phyloP scores from a whole-genome alignment of 2,888 invertebrate genomes.

The Eupithecia exiguata region DNA sequence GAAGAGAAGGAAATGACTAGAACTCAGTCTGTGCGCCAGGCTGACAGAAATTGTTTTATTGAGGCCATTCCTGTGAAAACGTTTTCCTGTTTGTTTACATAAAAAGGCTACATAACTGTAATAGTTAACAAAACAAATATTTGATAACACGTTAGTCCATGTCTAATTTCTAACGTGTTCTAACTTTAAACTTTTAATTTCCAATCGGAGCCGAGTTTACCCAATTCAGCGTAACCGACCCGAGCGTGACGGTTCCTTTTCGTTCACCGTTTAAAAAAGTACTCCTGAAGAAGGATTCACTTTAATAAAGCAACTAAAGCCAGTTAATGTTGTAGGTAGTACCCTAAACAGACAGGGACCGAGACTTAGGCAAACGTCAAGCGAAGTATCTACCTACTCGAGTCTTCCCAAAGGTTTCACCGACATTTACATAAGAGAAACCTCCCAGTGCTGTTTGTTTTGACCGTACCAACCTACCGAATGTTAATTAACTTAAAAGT shows the following conservation, averaged over 20 bases:
- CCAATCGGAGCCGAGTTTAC: not conserved
- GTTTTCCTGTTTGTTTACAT: slow-evolving; percentile 3
- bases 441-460: slow-evolving; percentile 46
- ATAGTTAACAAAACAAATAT: not conserved
- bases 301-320: slow-evolving; percentile 2
- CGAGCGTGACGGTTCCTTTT: not conserved
- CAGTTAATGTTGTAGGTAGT: slow-evolving; percentile 10
- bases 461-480: slow-evolving; percentile 47
- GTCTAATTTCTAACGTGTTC: not conserved
- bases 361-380: slow-evolving; percentile 30
- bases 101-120: not conserved
- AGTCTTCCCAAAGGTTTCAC: slow-evolving; percentile 39
- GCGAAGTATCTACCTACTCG: slow-evolving; percentile 22
- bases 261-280: not conserved
- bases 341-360: slow-evolving; percentile 8
- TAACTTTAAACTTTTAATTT: not conserved
- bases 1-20: slow-evolving; percentile 43
- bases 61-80: slow-evolving; percentile 2
- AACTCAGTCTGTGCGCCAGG: slow-evolving; percentile 22
- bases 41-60: slow-evolving; percentile 18
- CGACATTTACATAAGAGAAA: slow-evolving; percentile 57
- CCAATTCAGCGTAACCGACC: not conserved
- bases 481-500: slow-evolving; percentile 50
- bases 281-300: not conserved
- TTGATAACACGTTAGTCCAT: not conserved